A percentile compares a stretch with the other conserved stretches of the same genome.
Evolutionary conservation across 1,140 invertebrate genomes (phyloP).

Genomic region (Pogonomyrmex californicus): DNA sequence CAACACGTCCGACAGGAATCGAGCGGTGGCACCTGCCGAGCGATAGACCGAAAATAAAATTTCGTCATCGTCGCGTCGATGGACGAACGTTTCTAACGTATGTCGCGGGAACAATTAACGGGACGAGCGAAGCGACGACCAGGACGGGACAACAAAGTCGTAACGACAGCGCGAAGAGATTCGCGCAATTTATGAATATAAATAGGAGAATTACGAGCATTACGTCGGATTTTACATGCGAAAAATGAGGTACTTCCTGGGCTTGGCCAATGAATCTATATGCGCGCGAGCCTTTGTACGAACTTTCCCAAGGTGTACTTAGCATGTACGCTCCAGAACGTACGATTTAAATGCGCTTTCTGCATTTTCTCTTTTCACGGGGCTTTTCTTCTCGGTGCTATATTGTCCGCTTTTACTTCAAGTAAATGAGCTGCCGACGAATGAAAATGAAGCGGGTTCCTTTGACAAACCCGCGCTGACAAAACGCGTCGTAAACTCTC

Average conservation of each 20-base stretch:
- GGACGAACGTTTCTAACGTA: background rate
- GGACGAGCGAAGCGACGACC: background rate
- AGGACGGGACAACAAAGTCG: too few species aligned
- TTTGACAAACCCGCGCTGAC: background rate
- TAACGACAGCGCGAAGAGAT: background rate
- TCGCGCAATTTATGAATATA: background rate
- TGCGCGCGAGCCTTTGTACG: conserved; percentile 16
- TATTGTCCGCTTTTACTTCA: conserved; percentile 18
- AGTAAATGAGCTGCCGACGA: conserved; percentile 17
- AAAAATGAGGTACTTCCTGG: background rate
- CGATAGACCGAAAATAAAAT: conserved; percentile 57
- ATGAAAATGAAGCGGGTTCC: conserved; percentile 30
- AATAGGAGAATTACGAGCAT: background rate
- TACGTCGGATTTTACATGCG: background rate
- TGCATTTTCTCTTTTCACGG: conserved; percentile 32
- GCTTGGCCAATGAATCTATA: conserved; percentile 18
- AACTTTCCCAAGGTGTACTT: conserved; percentile 35
- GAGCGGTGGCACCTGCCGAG: conserved; percentile 25
- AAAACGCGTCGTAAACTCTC: background rate
- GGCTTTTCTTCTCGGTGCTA: background rate
- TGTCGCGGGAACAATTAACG: background rate
- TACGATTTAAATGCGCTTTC: conserved; percentile 46
- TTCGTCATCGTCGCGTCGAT: conserved; percentile 28
- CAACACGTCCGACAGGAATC: conserved; percentile 53
- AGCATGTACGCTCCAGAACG: background rate